Base-by-base conservation (phyloP, 2,888 invertebrate species). In the Elysia crispata region DNA sequence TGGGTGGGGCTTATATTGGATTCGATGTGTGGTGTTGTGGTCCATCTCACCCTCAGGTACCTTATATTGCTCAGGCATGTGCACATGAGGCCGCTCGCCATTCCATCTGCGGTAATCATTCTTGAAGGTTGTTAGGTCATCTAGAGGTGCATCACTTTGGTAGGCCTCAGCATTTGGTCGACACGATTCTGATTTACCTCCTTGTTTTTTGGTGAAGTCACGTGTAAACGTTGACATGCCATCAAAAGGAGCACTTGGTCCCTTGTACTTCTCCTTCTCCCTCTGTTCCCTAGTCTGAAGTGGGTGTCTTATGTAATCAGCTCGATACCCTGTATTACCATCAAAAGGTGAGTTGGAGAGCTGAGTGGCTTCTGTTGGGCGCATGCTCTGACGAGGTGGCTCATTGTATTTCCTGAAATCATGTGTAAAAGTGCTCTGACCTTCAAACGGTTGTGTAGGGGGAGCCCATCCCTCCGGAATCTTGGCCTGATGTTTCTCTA, bases 11-110 rank as follows among this genome's bases (percentile, higher is more conserved):
- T 83, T 87, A 84, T 85, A 91, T 18, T 89, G 88, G 20, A 85
- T 78, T 41, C 89, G 87, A 79, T 89, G 86, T 11, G 91, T 91
- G 6, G 92, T 92, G 78, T 87, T 84, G 76, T 86, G 84, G 72
- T 91, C 89, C 87, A 92, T 89, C 20, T 88, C 86, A 0, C 92
- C 92, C 1, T 86, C 87, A 6, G 91, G 91, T 81, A 86, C 87
- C 72, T 80, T 82, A 84, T 91, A 92, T 49, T 77, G 83, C 6
- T 91, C 91, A 1, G 87, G 88, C 28, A 86, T 84, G 74, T 89
- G 89, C 0, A 86, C 82, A 80, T 79, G 86, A 1, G 91, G 91
- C 62, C 87, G 83, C 67, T 89, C 87, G 13, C 86, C 83, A 64
- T 87, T 86, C 89, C 89, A 89, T 64, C 80, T 84, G 67, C 87